Percentiles rank a stretch among this genome's conserved stretches.
phyloP scores from a whole-genome alignment of 2,888 invertebrate species.

The Pherbina coryleti region DNA sequence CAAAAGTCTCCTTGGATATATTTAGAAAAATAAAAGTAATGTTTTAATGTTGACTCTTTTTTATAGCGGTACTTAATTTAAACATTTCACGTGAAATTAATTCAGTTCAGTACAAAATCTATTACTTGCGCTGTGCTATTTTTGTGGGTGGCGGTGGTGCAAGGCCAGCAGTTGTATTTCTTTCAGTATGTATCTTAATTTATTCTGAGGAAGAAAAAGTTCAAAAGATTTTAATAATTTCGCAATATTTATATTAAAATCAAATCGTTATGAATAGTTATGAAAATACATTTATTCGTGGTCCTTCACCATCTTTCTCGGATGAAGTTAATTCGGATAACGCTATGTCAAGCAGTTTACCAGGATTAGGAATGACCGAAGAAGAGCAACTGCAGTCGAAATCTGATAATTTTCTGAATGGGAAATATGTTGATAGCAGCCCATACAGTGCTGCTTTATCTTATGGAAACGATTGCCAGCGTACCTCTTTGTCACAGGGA shows the following conservation, averaged over 20 bases:
- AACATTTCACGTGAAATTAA: too few relatives aligned
- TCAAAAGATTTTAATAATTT: not conserved
- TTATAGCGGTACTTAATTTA: too few relatives aligned
- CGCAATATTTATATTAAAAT: not conserved
- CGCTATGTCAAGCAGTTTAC: slow-evolving; percentile 60
- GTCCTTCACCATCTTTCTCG: slow-evolving; percentile 66
- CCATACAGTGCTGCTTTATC: slow-evolving; percentile 44
- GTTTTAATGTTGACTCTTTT: too few relatives aligned
- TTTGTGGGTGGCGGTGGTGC: not conserved
- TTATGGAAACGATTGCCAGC: not conserved
- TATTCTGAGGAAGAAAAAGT: not conserved
- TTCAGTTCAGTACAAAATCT: too few relatives aligned
- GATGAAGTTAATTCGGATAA: slow-evolving; percentile 66
- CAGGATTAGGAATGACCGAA: slow-evolving; percentile 50
- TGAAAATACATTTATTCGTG: slow-evolving; percentile 67
- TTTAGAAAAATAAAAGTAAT: too few relatives aligned
- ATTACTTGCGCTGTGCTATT: not conserved
- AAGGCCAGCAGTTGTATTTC: not conserved
- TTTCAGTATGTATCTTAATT: not conserved
- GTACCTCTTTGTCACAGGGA: slow-evolving; percentile 48
- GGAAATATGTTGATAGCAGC: slow-evolving; percentile 53
- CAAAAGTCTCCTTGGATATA: too few relatives aligned
- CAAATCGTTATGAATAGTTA: slow-evolving; percentile 57
- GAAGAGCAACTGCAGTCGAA: slow-evolving; percentile 53
- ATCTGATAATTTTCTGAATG: slow-evolving; percentile 56